Evolutionary conservation across 92 coral and sea anemone species (phyloP), one percentile per base, ranked within the genome.

Genomic region (Parazoanthus swiftii): DNA sequence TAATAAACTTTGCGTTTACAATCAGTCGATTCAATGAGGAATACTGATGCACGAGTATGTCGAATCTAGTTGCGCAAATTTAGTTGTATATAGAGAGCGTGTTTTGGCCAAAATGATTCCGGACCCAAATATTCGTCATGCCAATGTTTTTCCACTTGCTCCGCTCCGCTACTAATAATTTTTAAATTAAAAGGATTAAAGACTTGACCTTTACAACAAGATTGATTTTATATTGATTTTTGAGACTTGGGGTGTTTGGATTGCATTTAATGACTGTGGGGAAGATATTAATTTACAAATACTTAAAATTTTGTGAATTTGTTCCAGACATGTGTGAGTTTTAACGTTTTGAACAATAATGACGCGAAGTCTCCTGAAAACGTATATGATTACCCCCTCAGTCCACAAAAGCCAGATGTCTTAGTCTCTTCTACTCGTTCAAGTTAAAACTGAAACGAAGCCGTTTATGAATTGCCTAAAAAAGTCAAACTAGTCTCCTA

Each of bases 121-220:
- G 54, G 16, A 33, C 33, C 15, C 54, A 50, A 79, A 33, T 35
- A 80, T 15, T 42, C 18, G 48, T 37, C n/a, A 80, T 38, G 23
- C 25, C 7, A 20, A 20, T 20, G 70, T 20, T 20, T 63, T 20
- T 20, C 26, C 15, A 63, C 25, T 18, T 63, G 6, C 70, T 63
- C n/a, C n/a, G 8, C 70, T 20, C n/a, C n/a, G 8, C n/a, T 5
- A 63, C 70, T 26, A 63, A 20, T 26, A 5, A 58, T 56, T 16
- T 56, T 29, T 29, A 29, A 29, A 29, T 29, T 29, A 29, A 29
- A 58, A 58, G 65, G 46, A 80, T 80, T 16, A 80, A 80, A 56
- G 15, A 33, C 85, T 80, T 80, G 85, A 80, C 85, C 85, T 59
- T 51, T 15, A n/a, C n/a, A 51, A 80, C 36, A 15, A 16, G 72